Conservation (phyloP, 2,888 invertebrate species). For the Dilophus febrilis region DNA sequence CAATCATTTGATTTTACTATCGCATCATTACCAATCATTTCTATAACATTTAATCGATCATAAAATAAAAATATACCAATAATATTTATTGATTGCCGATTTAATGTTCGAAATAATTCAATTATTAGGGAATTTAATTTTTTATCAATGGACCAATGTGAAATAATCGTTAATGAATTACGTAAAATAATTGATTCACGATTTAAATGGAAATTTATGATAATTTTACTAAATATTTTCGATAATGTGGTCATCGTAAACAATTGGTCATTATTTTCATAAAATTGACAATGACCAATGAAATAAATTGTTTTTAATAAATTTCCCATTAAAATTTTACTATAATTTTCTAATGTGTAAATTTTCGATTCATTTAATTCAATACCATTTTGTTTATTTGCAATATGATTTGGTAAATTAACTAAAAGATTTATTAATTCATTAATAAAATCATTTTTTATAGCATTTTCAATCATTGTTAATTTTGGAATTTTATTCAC, state of each 20-base stretch:
- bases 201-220: constrained; percentile 37
- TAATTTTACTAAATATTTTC: constrained; percentile 41
- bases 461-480: constrained; percentile 11
- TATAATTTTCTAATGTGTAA: constrained; percentile 40
- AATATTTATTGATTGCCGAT: constrained; percentile 40
- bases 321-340: constrained; percentile 40
- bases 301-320: constrained; percentile 43
- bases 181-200: constrained; percentile 32
- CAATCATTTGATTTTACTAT: constrained; percentile 39
- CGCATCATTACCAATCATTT: constrained; percentile 32
- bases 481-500: constrained; percentile 9
- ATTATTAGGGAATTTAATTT: constrained; percentile 31
- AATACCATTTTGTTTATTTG: constrained; percentile 40
- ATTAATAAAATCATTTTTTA: constrained; percentile 28
- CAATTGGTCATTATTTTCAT: constrained; percentile 6
- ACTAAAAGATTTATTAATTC: constrained; percentile 42
- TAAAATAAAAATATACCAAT: constrained; percentile 39
- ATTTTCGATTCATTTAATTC: constrained; percentile 32
- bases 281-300: constrained; percentile 28
- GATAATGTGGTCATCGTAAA: constrained; percentile 32
- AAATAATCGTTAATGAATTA: constrained; percentile 36
- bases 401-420: constrained; percentile 51
- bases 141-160: constrained; percentile 32
- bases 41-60: constrained; percentile 25
- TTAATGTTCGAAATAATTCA: constrained; percentile 35